Percentiles rank a stretch among this genome's conserved stretches.
Conservation (phyloP, 1,140 invertebrate genomes). For the Heliothis subflexa region DNA sequence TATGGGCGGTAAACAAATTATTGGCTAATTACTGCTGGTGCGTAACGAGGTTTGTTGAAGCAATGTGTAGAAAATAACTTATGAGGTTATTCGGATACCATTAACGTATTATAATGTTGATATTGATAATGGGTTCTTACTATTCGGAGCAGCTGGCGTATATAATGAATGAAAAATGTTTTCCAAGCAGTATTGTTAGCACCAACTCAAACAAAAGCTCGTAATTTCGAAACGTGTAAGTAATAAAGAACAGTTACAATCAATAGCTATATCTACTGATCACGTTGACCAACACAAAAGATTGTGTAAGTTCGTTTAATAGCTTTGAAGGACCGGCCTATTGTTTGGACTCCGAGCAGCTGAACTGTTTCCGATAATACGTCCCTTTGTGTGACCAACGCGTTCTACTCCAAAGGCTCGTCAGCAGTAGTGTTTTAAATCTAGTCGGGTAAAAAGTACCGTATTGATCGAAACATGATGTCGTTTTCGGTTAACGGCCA, state of each 20-base stretch:
- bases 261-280: slow-evolving; percentile 39
- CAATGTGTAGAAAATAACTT: background rate
- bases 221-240: slow-evolving; percentile 28
- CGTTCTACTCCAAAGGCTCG: slow-evolving; percentile 7
- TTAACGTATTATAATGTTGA: background rate
- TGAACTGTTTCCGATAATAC: slow-evolving; percentile 46
- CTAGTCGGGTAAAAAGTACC: slow-evolving; percentile 50
- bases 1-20: slow-evolving; percentile 5
- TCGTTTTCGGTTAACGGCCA: slow-evolving; percentile 68
- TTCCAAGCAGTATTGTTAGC: background rate
- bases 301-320: slow-evolving; percentile 54
- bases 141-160: background rate
- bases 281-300: slow-evolving; percentile 54
- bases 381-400: slow-evolving; percentile 45
- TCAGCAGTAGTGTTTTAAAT: slow-evolving; percentile 40
- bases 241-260: slow-evolving; percentile 53
- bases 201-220: background rate
- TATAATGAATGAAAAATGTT: background rate
- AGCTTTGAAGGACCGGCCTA: slow-evolving; percentile 50
- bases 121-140: background rate
- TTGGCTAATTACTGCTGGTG: too few species aligned
- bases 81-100: background rate
- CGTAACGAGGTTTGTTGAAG: slow-evolving; percentile 7
- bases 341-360: slow-evolving; percentile 45
- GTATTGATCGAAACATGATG: slow-evolving; percentile 58